Evolutionary conservation across 2,113 vertebrate genomes (phyloP).

Genomic region (Suncus etruscus): DNA sequence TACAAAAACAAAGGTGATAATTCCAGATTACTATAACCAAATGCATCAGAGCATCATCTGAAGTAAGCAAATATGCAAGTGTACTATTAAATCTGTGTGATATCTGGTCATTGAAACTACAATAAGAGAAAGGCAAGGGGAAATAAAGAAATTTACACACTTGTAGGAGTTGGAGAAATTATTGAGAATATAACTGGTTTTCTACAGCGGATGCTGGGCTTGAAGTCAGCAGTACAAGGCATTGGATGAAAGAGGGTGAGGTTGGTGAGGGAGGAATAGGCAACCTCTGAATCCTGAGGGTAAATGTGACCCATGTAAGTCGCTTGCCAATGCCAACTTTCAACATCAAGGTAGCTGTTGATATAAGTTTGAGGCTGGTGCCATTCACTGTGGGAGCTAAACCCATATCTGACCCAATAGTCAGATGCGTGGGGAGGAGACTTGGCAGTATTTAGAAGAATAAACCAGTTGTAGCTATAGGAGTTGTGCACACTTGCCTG

Average conservation of each 20-base stretch:
- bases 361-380: background rate
- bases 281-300: accelerated
- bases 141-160: background rate
- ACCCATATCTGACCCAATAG: background rate
- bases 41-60: too few relatives aligned
- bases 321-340: background rate
- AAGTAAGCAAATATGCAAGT: too few relatives aligned
- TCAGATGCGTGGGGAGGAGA: background rate
- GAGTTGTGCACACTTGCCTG: background rate
- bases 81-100: too few relatives aligned
- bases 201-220: background rate
- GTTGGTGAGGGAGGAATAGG: background rate
- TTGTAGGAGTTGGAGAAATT: background rate
- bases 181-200: background rate
- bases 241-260: background rate
- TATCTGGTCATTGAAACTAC: too few relatives aligned
- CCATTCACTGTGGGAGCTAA: background rate
- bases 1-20: too few relatives aligned
- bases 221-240: background rate
- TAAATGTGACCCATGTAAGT: background rate
- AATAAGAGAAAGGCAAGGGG: background rate
- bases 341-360: background rate
- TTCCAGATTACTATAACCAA: too few relatives aligned
- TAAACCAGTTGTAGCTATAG: background rate
- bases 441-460: background rate